These are phyloP conservation scores for Halichoerus grypus DNA, from an alignment of 2,113 vertebrate genomes.

Conservation along the genomic window DNA sequence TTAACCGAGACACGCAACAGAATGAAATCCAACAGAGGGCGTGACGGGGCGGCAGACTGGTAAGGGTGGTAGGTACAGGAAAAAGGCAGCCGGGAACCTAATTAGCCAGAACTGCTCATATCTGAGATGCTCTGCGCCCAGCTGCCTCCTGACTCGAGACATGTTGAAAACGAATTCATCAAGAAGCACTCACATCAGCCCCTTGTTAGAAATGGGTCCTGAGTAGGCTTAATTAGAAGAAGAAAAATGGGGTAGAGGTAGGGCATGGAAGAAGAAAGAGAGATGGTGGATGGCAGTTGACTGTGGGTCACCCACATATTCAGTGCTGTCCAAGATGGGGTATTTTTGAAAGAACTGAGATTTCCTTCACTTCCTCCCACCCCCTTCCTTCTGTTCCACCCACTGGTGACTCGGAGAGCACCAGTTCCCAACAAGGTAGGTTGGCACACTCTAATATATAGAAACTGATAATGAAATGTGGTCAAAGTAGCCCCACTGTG, in stretches of 20 bases:
- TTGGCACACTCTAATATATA: not conserved
- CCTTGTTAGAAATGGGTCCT: constrained; percentile 57
- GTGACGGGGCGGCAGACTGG: not conserved
- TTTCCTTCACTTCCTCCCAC: not conserved
- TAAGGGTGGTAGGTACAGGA: not conserved
- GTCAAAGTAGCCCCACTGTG: not conserved
- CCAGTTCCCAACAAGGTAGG: not conserved
- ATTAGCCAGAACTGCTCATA: constrained; percentile 70
- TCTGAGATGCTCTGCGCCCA: not conserved
- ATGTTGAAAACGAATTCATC: constrained; percentile 74
- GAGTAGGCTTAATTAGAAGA: constrained; percentile 73
- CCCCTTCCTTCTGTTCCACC: not conserved
- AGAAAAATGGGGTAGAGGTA: not conserved
- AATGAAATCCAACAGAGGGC: constrained; percentile 59
- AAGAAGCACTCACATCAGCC: constrained; percentile 45
- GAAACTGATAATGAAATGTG: not conserved
- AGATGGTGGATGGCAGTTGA: not conserved
- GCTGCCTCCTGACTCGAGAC: constrained; percentile 70
- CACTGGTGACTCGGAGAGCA: not conserved
- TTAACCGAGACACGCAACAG: constrained; percentile 54
- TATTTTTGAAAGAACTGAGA: not conserved
- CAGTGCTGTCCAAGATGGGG: not conserved
- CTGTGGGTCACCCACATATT: not conserved
- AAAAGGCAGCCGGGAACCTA: constrained; percentile 67
- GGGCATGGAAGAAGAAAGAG: fast-evolving